Percentiles rank a stretch among this genome's conserved stretches.
Conservation (phyloP, 1,140 invertebrate genomes). For the Drosophila orosa region DNA sequence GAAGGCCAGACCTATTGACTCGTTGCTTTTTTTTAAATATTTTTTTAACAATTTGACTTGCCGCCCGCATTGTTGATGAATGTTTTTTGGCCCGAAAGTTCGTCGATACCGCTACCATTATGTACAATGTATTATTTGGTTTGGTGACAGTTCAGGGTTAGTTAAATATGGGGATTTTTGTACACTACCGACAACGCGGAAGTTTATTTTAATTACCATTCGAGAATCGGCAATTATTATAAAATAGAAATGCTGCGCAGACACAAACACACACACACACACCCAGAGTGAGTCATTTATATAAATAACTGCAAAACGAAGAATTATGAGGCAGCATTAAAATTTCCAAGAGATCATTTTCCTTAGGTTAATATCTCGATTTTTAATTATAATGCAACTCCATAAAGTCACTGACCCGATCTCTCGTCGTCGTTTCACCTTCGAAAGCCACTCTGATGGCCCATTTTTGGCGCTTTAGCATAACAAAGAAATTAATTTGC, state of each 20-base stretch:
- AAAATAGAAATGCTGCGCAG: slow-evolving; percentile 30
- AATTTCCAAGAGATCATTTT: slow-evolving; percentile 9
- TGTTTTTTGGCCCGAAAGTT: slow-evolving; percentile 16
- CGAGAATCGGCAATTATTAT: slow-evolving; percentile 26
- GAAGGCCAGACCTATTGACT: slow-evolving; percentile 52
- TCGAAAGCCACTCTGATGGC: slow-evolving; percentile 14
- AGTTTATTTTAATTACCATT: slow-evolving; percentile 34
- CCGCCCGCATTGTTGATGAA: slow-evolving; percentile 30
- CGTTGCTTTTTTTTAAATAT: slow-evolving; percentile 23
- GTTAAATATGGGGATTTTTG: slow-evolving; percentile 20
- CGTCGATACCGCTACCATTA: slow-evolving; percentile 21
- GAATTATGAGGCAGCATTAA: slow-evolving; percentile 23
- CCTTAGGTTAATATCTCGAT: slow-evolving; percentile 14
- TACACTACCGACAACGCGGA: slow-evolving; percentile 22
- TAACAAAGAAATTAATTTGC: slow-evolving; percentile 44
- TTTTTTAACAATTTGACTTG: slow-evolving; percentile 30
- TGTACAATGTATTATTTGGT: slow-evolving; percentile 2
- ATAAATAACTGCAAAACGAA: slow-evolving; percentile 15
- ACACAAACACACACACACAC: background rate
- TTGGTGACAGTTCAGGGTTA: slow-evolving; percentile 47
- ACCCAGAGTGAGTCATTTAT: slow-evolving; percentile 36
- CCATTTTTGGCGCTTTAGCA: slow-evolving; percentile 29
- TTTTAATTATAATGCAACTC: slow-evolving; percentile 9
- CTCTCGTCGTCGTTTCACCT: slow-evolving; percentile 21
- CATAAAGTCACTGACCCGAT: slow-evolving; percentile 31